These are phyloP conservation scores for Sinella curviseta DNA, from an alignment of 1,140 invertebrate species.

Conservation along the genomic window DNA sequence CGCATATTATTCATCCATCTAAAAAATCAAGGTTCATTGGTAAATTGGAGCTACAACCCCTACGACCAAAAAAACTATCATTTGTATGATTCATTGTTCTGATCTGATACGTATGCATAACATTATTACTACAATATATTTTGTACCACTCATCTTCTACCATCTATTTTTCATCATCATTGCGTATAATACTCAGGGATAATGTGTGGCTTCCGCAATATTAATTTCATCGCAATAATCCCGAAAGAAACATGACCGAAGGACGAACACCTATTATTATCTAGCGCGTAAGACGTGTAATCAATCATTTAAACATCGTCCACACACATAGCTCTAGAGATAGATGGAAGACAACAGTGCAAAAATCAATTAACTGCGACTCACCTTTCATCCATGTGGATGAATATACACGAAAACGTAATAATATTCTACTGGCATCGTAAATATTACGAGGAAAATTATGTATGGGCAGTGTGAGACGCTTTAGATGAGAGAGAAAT, in stretches of 20 bases:
- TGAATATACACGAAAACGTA: neutral
- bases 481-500: no score
- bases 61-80: neutral
- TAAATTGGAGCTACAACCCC: neutral
- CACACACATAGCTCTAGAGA: neutral
- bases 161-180: neutral
- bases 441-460: no score
- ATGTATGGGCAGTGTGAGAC: no score
- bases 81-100: neutral
- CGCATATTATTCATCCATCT: neutral
- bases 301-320: constrained; percentile 2
- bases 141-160: neutral
- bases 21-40: neutral
- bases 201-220: constrained; percentile 17
- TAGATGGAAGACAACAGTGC: neutral
- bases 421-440: no score
- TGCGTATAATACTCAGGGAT: neutral
- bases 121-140: neutral
- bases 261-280: constrained; percentile 11
- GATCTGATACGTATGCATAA: neutral
- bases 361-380: constrained; percentile 6
- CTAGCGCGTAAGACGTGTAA: neutral
- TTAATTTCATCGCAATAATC: constrained; percentile 6
- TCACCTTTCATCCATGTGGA: neutral
- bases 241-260: constrained; percentile 2